Evolutionary conservation across 2,113 vertebrate genomes (phyloP).

Genomic region (Camelus dromedarius): DNA sequence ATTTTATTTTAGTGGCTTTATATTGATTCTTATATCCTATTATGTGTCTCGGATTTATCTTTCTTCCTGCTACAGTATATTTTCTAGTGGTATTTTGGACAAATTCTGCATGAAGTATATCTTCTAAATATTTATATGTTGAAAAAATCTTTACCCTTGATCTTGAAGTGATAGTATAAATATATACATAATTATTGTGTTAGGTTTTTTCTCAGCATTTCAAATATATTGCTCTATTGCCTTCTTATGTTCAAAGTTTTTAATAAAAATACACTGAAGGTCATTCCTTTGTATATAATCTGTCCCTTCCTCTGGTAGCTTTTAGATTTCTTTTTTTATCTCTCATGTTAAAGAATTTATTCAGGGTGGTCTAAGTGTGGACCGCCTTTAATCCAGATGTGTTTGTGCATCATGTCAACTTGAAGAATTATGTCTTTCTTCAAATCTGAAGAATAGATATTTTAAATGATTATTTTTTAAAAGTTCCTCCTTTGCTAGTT

Average conservation of each 20-base stretch:
- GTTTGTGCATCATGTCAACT: not conserved
- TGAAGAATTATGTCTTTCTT: not conserved
- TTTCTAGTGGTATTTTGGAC: not conserved
- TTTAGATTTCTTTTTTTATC: not conserved
- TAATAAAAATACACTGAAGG: not conserved
- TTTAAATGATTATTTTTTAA: not conserved
- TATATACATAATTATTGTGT: not conserved
- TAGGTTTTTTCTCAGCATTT: not conserved
- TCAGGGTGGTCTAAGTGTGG: not conserved
- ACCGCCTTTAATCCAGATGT: not conserved
- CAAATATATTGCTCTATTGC: not conserved
- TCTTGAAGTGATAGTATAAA: not conserved
- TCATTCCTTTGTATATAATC: not conserved
- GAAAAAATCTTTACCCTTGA: not conserved
- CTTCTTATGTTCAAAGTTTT: not conserved
- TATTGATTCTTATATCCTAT: not conserved
- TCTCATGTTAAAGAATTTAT: not conserved
- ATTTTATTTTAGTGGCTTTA: not conserved
- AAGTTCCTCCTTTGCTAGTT: not conserved
- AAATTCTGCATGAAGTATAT: not conserved
- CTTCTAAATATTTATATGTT: not conserved
- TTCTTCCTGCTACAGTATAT: not conserved
- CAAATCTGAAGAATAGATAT: not conserved
- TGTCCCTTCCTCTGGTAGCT: not conserved
- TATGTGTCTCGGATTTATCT: not conserved